These are phyloP conservation scores for Ericerus pela DNA, from an alignment of 1,140 invertebrate genomes.

Conservation along the genomic window DNA sequence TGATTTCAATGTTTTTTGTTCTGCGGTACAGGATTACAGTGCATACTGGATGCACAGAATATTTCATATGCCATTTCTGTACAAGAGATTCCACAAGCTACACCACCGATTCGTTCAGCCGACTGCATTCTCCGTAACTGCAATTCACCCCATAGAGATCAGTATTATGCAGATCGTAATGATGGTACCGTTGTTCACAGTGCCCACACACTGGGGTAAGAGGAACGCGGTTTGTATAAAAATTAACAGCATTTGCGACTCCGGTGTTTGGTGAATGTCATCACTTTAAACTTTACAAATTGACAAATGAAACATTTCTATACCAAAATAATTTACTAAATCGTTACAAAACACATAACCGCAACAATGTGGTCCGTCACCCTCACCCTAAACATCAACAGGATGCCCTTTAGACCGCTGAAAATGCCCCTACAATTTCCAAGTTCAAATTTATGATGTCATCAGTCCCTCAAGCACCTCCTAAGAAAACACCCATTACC, in stretches of 20 bases:
- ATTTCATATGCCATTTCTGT: slow-evolving; percentile 50
- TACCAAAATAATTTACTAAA: not conserved
- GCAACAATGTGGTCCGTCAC: too few species aligned
- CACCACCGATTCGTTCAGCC: slow-evolving; percentile 62
- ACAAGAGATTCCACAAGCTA: slow-evolving; percentile 55
- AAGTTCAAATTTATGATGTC: too few species aligned
- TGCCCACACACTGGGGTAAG: slow-evolving; percentile 50
- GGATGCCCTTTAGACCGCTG: too few species aligned
- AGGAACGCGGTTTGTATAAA: slow-evolving; percentile 20
- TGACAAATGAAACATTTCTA: not conserved
- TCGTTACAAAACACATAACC: too few species aligned
- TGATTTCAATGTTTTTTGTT: not conserved
- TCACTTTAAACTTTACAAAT: too few species aligned
- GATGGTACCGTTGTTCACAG: slow-evolving; percentile 37
- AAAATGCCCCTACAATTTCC: too few species aligned
- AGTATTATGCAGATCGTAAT: slow-evolving; percentile 42
- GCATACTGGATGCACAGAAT: slow-evolving; percentile 51
- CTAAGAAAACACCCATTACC: too few species aligned
- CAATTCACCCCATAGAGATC: slow-evolving; percentile 54
- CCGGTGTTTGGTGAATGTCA: too few species aligned
- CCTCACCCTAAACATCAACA: too few species aligned
- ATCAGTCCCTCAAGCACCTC: too few species aligned
- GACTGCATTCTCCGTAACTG: slow-evolving; percentile 55
- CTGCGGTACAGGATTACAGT: slow-evolving; percentile 42
- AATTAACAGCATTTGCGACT: too few species aligned